Evolutionary conservation across 2,797 vertebrate species (phyloP).

Genomic region (Centropyge bicolor): DNA sequence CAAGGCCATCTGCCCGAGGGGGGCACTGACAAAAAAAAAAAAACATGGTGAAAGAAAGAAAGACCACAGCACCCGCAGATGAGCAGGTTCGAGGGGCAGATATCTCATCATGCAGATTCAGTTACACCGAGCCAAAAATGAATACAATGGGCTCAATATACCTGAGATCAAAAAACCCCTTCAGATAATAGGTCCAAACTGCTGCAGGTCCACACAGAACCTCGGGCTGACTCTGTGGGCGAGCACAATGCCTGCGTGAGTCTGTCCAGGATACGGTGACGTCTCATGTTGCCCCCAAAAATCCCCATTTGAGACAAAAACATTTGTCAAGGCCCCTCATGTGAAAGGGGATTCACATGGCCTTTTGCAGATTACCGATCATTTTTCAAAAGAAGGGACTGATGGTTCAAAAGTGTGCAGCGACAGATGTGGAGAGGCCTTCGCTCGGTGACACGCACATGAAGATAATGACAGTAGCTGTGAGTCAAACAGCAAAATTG

Average conservation of each 20-base stretch:
- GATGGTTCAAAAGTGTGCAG: constrained; percentile 40
- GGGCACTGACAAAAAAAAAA: not conserved
- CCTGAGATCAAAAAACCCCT: constrained; percentile 41
- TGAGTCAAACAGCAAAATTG: constrained; percentile 4
- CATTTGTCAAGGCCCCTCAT: constrained; percentile 37
- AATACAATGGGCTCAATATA: constrained; percentile 61
- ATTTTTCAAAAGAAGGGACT: constrained; percentile 29
- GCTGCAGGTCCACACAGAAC: constrained; percentile 61
- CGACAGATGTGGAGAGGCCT: constrained; percentile 42
- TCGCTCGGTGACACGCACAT: constrained; percentile 8
- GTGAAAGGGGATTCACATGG: constrained; percentile 38
- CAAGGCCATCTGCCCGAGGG: constrained; percentile 49
- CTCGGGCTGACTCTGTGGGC: constrained; percentile 39
- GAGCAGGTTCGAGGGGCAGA: constrained; percentile 47
- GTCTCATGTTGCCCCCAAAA: constrained; percentile 69
- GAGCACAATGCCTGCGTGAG: constrained; percentile 54
- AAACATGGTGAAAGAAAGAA: constrained; percentile 20
- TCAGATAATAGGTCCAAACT: constrained; percentile 47
- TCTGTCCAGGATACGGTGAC: constrained; percentile 54
- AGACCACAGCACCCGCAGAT: constrained; percentile 41
- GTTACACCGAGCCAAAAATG: constrained; percentile 57
- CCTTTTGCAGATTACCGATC: constrained; percentile 19
- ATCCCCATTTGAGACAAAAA: constrained; percentile 58
- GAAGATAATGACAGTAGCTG: constrained; percentile 5
- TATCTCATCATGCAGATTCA: constrained; percentile 55